These are phyloP conservation scores for Alectoris magna DNA, from an alignment of 2,797 vertebrate species.

Conservation along the genomic window DNA sequence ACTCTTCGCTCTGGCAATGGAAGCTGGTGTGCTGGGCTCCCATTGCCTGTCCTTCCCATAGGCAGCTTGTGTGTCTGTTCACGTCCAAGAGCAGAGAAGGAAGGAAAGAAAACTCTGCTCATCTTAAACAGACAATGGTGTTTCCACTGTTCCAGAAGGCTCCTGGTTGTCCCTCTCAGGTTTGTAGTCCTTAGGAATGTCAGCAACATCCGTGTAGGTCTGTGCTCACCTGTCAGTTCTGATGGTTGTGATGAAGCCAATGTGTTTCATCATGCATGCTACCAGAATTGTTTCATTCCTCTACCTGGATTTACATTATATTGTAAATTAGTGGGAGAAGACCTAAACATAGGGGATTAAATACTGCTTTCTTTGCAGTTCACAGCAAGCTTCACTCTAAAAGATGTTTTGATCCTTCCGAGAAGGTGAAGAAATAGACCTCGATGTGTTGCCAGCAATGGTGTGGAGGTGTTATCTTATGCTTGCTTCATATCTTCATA, in stretches of 20 bases:
- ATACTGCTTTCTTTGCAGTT: not conserved
- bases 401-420: not conserved
- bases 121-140: not conserved
- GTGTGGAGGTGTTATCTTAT: not conserved
- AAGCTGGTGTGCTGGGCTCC: not conserved
- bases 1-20: not conserved
- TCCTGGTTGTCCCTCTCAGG: not conserved
- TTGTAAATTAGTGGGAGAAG: not conserved
- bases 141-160: not conserved
- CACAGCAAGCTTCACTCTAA: not conserved
- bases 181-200: not conserved
- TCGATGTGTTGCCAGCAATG: not conserved
- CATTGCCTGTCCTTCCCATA: rapidly evolving
- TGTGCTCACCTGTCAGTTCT: not conserved
- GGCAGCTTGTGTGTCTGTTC: not conserved
- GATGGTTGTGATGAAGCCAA: not conserved
- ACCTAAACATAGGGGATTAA: not conserved
- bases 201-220: rapidly evolving
- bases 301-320: rapidly evolving
- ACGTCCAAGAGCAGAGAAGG: too few species aligned
- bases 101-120: not conserved
- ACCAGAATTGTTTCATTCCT: not conserved
- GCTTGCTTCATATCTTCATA: not conserved
- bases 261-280: not conserved
- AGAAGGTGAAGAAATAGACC: not conserved